Evolutionary conservation across 2,113 vertebrate genomes (phyloP), one percentile per base, ranked within the genome.

Genomic region (Carassius auratus): DNA sequence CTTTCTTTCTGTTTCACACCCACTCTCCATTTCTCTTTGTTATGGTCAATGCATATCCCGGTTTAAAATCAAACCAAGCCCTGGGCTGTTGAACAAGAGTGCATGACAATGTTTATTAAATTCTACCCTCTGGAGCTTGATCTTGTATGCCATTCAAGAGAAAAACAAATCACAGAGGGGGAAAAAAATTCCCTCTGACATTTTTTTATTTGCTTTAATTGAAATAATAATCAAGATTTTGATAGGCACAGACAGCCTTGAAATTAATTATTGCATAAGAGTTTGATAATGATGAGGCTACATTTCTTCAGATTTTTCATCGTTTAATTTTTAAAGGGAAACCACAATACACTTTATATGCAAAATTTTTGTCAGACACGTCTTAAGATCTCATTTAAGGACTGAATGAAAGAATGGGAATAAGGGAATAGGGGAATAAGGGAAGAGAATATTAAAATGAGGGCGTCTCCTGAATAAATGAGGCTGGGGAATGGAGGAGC

Each of bases 81-180:
- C 80, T 26, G 10, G 66, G 84, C 69, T 90, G 57, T 73, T 75
- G 87, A 85, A 86, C 83, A 71, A 69, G 87, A 76, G 42, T 82
- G 62, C 69, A 84, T 61, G 57, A 57, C 42, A 69, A 68, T 33
- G 87, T 87, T 89, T 88, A 88, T 90, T 87, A 89, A 88, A 84
- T 81, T 84, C 50, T 69, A 75, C 85, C 89, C 81, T 12, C 4
- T 84, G 84, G 85, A 88, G 8, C 21, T 42, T 71, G 9, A 81
- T 36, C 57, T 87, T 80, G 21, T 52, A 86, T 52, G 86, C 38
- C 36, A 78, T 83, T 64, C 57, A 73, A 23, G 52, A 13, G 68
- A 13, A 82, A 64, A 75, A 68, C 8, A 66, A 21, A 84, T 4
- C n/a, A 55, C 52, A 57, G 17, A 42, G 7, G 3, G 23, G 30